Evolutionary conservation across 2,888 invertebrate species (phyloP), one percentile per base, ranked within the genome.

Genomic region (Sphecodes monilicornis): DNA sequence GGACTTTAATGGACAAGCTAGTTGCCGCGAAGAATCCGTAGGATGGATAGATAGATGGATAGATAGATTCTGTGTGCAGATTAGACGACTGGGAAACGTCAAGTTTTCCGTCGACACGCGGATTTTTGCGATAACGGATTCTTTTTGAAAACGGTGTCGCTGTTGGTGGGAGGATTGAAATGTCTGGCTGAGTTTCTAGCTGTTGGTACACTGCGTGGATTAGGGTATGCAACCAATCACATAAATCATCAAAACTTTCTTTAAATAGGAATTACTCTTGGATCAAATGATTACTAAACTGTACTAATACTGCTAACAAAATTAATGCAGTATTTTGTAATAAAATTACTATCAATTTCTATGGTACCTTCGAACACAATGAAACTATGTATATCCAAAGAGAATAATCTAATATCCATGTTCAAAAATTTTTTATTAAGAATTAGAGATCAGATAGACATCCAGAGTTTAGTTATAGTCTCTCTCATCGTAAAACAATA

Each of bases 1-100:
- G 69, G 66, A 66, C 66, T 36, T 66, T 66, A 66, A 66, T n/a
- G 66, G 66, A 66, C 66, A 36, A 66, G 66, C 32, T 11, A 39
- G 66, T 66, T 36, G 66, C 36, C 22, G 22, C 32, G 36, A n/a
- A 66, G 66, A 66, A 36, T 66, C 36, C 36, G 32, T 5, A n/a
- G 39, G 66, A 66, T 66, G 36, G 66, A n/a, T 66, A 36, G 66
- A 36, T 36, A 66, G 66, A 66, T 66, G 32, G 36, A n/a, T 66
- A 66, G 66, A 66, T 66, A 66, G 66, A 66, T 66, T 66, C 36
- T 36, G 36, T 11, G 1, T 22, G 32, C 18, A 66, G 66, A 66
- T 66, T 66, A 66, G 66, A 39, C 32, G 66, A 36, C 66, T 66
- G 36, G 66, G 66, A n/a, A 64, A 66, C 66, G 32, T 66, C 36